Base-by-base conservation (phyloP, 2,888 invertebrate species). In the Ophioninae sp. region DNA sequence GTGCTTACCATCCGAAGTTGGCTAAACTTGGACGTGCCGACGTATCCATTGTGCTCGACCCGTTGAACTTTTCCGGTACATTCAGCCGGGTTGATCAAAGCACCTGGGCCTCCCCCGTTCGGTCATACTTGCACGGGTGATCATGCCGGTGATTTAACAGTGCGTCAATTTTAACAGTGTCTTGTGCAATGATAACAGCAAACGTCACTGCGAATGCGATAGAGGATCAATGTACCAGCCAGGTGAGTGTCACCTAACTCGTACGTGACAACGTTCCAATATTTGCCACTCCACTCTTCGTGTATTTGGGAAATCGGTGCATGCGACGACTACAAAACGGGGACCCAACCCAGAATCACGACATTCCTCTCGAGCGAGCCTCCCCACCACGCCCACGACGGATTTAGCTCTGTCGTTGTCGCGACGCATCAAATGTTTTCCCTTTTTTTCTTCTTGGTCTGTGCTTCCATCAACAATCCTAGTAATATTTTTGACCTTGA, bases 161-260 rank as follows among this genome's bases (percentile, higher is more conserved):
- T 90, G 90, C 85, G 67, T 76, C 72, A 56, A 71, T 88, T 30
- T 30, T 90, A 88, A 86, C 85, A 89, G 91, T 90, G 90, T 84
- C 82, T 88, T 90, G 91, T 92, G 92, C 91, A 90, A 92, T 92
- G 92, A 90, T 87, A 91, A 88, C 89, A 85, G 88, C 89, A 86
- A 87, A 86, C 85, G 84, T 83, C 82, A 82, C 85, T 81, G 85
- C 88, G 83, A 88, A 88, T 86, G 88, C 86, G 86, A 88, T 88
- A 87, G 88, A 88, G 90, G 90, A 91, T 89, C 90, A 91, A 93
- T 92, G 92, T 92, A 93, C 92, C 92, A 92, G 85, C 87, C 91
- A 91, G 92, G 92, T 92, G 88, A 88, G 89, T 87, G 73, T 79
- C 41, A 20, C 44, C 1, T 44, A 6, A 6, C 58, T 65, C 67